phyloP scores from a whole-genome alignment of 2,888 invertebrate genomes.

The Theretra japonica region DNA sequence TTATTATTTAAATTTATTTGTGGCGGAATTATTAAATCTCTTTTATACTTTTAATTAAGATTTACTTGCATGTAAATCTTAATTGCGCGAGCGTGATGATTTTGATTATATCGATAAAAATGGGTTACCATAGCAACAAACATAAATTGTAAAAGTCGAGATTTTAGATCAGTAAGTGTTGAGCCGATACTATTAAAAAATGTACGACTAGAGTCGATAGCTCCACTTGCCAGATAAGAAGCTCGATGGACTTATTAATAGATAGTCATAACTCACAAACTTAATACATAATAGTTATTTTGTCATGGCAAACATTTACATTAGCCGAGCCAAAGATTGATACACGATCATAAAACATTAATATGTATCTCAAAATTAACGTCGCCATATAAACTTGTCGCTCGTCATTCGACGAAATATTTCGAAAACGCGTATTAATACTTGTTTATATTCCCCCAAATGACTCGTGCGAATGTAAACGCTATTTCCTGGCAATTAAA shows the following conservation, averaged over 20 bases:
- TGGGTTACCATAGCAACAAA: too few species aligned
- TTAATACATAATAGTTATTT: neutral
- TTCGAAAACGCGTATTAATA: conserved; percentile 22
- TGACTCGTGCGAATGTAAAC: conserved; percentile 17
- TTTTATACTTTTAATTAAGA: too few species aligned
- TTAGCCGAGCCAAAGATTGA: conserved; percentile 11
- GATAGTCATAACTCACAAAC: neutral
- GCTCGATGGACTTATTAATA: neutral
- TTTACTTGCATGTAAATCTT: too few species aligned
- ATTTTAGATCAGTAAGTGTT: too few species aligned
- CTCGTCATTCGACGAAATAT: conserved; percentile 31
- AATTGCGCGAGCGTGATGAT: too few species aligned
- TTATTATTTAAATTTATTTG: too few species aligned
- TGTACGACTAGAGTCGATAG: neutral
- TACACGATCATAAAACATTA: conserved; percentile 21
- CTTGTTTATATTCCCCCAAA: neutral
- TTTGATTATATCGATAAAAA: too few species aligned
- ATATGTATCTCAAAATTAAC: conserved; percentile 32
- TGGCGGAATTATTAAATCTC: too few species aligned
- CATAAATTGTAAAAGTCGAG: too few species aligned
- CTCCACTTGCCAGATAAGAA: neutral
- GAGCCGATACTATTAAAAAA: too few species aligned
- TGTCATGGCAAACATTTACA: neutral
- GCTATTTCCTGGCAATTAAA: conserved; percentile 20
- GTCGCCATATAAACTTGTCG: conserved; percentile 30